Evolutionary conservation across 2,797 vertebrate species (phyloP).

Genomic region (Parauchenoglanis punctatus): DNA sequence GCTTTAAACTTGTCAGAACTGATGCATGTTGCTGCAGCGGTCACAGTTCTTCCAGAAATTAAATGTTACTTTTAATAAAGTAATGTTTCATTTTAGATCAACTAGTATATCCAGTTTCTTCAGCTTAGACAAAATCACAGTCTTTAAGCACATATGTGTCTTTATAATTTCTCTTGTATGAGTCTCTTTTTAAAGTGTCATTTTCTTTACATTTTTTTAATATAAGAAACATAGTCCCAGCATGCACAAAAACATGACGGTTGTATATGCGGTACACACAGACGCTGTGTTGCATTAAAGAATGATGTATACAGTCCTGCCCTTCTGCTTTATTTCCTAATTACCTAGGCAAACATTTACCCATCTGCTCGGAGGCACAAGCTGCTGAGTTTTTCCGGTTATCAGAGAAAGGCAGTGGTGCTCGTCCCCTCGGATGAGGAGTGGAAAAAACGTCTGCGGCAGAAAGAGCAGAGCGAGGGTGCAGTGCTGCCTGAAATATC

Average conservation of each 20-base stretch:
- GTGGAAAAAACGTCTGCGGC: conserved; percentile 81
- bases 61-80: neutral
- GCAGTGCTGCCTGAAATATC: conserved; percentile 82
- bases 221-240: neutral
- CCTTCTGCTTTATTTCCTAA: conserved; percentile 2
- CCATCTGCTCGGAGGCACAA: conserved; percentile 87
- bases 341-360: conserved; percentile 83
- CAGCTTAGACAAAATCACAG: neutral
- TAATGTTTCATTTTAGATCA: neutral
- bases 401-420: conserved; percentile 79
- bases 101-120: neutral
- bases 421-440: conserved; percentile 81
- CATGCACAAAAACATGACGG: neutral
- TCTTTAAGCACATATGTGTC: neutral
- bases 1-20: neutral
- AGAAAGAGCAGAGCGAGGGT: conserved; percentile 69
- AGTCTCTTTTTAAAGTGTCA: neutral
- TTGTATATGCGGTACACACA: neutral
- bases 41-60: neutral
- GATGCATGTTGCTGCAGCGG: neutral
- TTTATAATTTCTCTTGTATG: neutral
- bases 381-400: conserved; percentile 82
- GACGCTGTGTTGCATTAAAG: neutral
- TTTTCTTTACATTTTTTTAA: neutral
- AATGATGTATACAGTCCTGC: neutral